Conservation (phyloP, 2,113 vertebrate genomes). For the Tragulus kanchil region DNA sequence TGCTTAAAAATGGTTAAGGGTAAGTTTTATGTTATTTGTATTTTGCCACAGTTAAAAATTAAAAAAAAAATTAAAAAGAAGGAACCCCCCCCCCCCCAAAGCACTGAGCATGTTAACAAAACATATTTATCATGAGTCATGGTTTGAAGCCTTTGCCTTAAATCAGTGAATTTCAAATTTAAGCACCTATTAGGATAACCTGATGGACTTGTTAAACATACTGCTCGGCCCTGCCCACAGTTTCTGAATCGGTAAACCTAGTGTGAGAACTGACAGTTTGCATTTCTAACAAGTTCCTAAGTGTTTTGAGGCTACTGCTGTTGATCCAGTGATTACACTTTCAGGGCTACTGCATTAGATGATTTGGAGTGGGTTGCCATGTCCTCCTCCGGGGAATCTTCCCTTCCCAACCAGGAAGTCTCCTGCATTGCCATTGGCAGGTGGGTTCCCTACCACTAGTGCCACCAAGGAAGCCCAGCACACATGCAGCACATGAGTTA, state of each 20-base stretch:
- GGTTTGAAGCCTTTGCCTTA: neutral
- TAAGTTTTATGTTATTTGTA: neutral
- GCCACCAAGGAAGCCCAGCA: neutral
- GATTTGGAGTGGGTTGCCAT: neutral
- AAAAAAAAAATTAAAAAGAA: neutral
- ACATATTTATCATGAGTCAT: neutral
- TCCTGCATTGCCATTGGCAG: neutral
- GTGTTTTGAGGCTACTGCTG: neutral
- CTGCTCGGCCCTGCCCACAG: neutral
- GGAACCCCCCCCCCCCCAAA: neutral
- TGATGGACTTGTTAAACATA: neutral
- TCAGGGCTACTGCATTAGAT: neutral
- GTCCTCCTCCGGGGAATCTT: neutral
- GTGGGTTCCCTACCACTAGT: neutral
- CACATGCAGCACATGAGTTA: neutral
- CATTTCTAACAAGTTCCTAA: conserved; percentile 22
- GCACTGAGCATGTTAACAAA: neutral
- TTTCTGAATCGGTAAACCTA: neutral
- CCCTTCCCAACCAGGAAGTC: neutral
- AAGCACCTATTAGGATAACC: neutral
- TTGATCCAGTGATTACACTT: neutral
- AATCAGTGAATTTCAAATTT: neutral
- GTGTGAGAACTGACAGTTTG: neutral
- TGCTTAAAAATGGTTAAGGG: conserved; percentile 17
- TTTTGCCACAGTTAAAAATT: neutral